Base-by-base conservation (phyloP, 23 tunicate genomes). In the Oikopleura dioica region DNA sequence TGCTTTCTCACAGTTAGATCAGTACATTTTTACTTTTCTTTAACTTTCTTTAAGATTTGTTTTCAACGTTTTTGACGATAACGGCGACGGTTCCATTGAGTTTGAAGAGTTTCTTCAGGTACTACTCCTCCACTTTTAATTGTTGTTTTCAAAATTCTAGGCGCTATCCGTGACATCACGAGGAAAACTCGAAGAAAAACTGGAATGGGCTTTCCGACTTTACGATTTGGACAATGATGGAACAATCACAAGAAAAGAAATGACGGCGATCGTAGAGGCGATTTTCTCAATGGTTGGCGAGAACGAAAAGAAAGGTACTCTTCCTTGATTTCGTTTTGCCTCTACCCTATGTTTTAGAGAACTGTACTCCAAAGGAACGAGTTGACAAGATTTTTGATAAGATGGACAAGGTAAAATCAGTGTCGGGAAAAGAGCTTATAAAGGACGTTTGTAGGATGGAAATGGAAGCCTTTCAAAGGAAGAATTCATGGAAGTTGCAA, bases 161-260 rank as follows among this genome's bases (percentile, higher is more conserved):
- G 96, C 96, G 36, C 76, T 89, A 1, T 81, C 86, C 55, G 87
- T 89, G 16, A 89, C 96, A 0, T 89, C 96, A 36, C 81, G 96
- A n/a, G 96, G 96, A 24, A 78, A 80, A 38, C 69, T 88, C 44
- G 96, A 88, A 32, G 96, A 88, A 59, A 88, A 89, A 77, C 78
- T 92, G 28, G 78, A 92, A 92, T 95, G 99, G 99, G 99, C 99
- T 0, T 92, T 92, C 55, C 99, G 84, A 0, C 81, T 92, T 0
- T 92, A 92, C 68, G 99, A 92, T 68, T 76, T 92, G 44, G 99
- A 92, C 75, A 80, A 92, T 76, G 99, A 92, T 69, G 99, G 99
- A 35, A 86, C 35, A 81, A 92, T 92, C 36, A 92, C 99, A 34
- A 86, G 78, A 83, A 72, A 76, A 36, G 99, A 92, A 76, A 92